Evolutionary conservation across 2,797 vertebrate genomes (phyloP).

Genomic region (Menidia menidia): DNA sequence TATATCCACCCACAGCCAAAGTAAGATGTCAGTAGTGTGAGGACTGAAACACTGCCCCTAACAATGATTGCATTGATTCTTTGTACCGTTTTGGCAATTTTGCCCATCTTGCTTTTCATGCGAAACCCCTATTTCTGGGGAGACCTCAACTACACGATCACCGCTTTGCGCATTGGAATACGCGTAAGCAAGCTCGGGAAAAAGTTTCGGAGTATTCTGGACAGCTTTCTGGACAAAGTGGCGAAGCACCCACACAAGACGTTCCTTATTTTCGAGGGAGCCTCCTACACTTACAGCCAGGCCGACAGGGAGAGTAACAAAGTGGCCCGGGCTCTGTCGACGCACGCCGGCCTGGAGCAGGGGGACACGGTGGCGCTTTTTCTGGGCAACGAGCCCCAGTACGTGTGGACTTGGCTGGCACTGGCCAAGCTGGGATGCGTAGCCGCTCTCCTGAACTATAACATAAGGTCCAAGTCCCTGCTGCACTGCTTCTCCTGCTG

Average conservation of each 20-base stretch:
- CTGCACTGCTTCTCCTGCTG: slow-evolving; percentile 87
- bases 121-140: slow-evolving; percentile 65
- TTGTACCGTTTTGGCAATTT: slow-evolving; percentile 33
- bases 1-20: fast-evolving
- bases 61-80: slow-evolving; percentile 49
- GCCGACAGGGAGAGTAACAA: slow-evolving; percentile 84
- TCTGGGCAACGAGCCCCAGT: slow-evolving; percentile 84
- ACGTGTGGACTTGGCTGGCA: slow-evolving; percentile 86
- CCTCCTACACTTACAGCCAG: slow-evolving; percentile 78
- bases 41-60: neutral
- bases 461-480: slow-evolving; percentile 84
- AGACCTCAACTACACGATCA: slow-evolving; percentile 50
- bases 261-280: slow-evolving; percentile 79
- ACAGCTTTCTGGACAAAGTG: slow-evolving; percentile 73
- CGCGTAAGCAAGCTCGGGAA: neutral
- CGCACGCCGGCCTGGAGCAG: slow-evolving; percentile 61
- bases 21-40: neutral
- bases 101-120: slow-evolving; percentile 44
- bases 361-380: slow-evolving; percentile 87
- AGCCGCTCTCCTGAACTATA: slow-evolving; percentile 85
- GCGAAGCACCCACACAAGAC: slow-evolving; percentile 76
- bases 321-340: slow-evolving; percentile 77
- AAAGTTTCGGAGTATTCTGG: slow-evolving; percentile 74
- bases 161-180: fast-evolving
- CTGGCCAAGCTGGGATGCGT: slow-evolving; percentile 87